Percentiles rank a stretch among this genome's conserved stretches.
Conservation (phyloP, 2,113 vertebrate genomes). For the Antechinus flavipes region DNA sequence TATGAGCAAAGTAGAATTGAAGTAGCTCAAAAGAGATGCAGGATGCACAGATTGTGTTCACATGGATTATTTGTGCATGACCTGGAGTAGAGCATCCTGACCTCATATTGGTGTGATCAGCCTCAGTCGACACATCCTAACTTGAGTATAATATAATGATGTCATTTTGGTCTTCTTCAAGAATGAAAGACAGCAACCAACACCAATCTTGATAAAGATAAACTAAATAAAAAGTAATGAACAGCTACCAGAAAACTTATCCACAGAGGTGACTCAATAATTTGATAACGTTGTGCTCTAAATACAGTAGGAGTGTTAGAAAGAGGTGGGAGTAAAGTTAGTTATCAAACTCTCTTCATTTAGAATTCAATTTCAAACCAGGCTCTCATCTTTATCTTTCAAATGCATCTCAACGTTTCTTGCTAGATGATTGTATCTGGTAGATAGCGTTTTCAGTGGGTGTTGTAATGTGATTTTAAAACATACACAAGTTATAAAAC, state of each 20-base stretch:
- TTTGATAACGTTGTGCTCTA: neutral
- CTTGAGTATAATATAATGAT: no score
- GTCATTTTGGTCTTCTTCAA: no score
- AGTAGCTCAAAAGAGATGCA: no score
- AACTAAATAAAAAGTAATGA: constrained; percentile 18
- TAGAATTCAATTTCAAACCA: constrained; percentile 35
- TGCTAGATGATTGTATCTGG: constrained; percentile 1
- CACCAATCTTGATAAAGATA: constrained; percentile 6
- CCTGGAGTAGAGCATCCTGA: no score
- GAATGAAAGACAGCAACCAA: no score
- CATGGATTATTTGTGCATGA: no score
- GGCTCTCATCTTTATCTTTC: constrained; percentile 29
- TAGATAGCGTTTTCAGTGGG: constrained; percentile 6
- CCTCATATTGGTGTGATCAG: no score
- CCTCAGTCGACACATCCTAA: no score
- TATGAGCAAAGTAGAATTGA: no score
- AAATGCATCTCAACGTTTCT: constrained; percentile 20
- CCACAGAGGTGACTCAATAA: constrained; percentile 19
- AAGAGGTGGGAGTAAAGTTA: neutral
- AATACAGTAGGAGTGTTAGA: neutral
- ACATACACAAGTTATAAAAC: constrained; percentile 14
- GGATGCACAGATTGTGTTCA: no score
- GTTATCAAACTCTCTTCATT: constrained; percentile 16
- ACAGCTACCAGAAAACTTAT: neutral
- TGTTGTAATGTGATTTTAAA: constrained; percentile 47